Evolutionary conservation across 2,797 vertebrate species (phyloP).

Genomic region (Micromesistius poutassou): DNA sequence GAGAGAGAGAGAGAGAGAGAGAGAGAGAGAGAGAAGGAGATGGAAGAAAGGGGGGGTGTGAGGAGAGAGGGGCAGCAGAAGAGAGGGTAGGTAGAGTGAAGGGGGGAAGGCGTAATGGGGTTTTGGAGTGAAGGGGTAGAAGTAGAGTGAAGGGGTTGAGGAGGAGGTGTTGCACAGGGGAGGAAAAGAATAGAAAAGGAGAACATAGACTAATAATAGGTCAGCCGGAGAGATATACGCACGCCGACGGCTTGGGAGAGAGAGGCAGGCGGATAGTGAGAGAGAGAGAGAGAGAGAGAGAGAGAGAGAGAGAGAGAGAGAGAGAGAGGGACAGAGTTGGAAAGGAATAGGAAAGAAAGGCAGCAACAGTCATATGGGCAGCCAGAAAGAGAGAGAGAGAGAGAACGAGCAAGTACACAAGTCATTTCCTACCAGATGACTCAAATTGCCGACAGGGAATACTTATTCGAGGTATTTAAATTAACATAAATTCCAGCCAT

Average conservation of each 20-base stretch:
- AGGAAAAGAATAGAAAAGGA: conserved; percentile 61
- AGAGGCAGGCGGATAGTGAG: conserved; percentile 3
- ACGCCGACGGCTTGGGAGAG: conserved; percentile 10
- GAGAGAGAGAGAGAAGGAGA: not conserved
- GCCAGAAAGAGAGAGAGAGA: not conserved
- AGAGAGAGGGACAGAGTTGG: not conserved
- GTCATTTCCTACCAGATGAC: conserved; percentile 60
- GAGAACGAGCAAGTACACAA: conserved; percentile 41
- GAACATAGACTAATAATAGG: conserved; percentile 62
- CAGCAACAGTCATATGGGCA: not conserved
- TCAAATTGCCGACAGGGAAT: conserved; percentile 60
- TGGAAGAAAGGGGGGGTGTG: too few species aligned
- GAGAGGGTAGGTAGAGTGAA: conserved; percentile 3
- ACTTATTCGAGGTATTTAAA: conserved; percentile 54
- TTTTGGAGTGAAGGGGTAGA: conserved; percentile 26
- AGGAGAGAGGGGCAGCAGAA: not conserved
- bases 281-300: not conserved
- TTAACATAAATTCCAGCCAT: conserved; percentile 27
- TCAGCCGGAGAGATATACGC: conserved; percentile 47
- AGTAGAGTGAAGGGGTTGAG: conserved; percentile 27
- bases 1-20: not conserved
- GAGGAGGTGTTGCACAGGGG: conserved; percentile 45
- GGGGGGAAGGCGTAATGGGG: not conserved
- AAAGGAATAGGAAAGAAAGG: not conserved
- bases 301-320: not conserved